Evolutionary conservation across 1,140 invertebrate genomes (phyloP).

Genomic region (Plutomurus gul): DNA sequence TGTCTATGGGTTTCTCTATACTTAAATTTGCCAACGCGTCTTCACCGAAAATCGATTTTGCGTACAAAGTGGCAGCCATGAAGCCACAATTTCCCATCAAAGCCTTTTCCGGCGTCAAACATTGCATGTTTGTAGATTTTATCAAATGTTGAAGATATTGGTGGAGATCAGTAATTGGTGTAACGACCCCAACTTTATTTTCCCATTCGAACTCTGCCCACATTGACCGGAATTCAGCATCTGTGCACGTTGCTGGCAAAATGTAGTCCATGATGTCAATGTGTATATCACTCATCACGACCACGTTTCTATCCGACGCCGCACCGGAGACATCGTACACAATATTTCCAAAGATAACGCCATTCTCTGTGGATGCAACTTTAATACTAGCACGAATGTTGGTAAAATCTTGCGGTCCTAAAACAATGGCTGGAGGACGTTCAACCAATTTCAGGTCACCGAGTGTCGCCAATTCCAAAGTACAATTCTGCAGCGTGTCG

Average conservation of each 20-base stretch:
- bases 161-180: slow-evolving; percentile 87
- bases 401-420: slow-evolving; percentile 95
- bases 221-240: slow-evolving; percentile 96
- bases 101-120: slow-evolving; percentile 94
- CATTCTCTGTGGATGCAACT: slow-evolving; percentile 96
- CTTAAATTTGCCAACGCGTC: slow-evolving; percentile 98
- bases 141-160: slow-evolving; percentile 92
- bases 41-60: slow-evolving; percentile 98
- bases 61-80: slow-evolving; percentile 99
- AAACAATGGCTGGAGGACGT: slow-evolving; percentile 90
- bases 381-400: slow-evolving; percentile 98
- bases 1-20: slow-evolving; percentile 91
- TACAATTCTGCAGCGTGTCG: slow-evolving; percentile 97
- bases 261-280: slow-evolving; percentile 99
- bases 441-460: slow-evolving; percentile 98
- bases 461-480: slow-evolving; percentile 94
- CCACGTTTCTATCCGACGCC: slow-evolving; percentile 91
- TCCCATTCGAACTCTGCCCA: slow-evolving; percentile 99
- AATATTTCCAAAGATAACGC: slow-evolving; percentile 99
- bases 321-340: slow-evolving; percentile 95
- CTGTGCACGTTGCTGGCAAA: slow-evolving; percentile 91
- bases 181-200: slow-evolving; percentile 98
- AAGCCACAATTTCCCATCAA: slow-evolving; percentile 96
- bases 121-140: slow-evolving; percentile 98
- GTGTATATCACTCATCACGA: slow-evolving; percentile 98